phyloP scores from a whole-genome alignment of 2,113 vertebrate species.

The Spermophilus dauricus region DNA sequence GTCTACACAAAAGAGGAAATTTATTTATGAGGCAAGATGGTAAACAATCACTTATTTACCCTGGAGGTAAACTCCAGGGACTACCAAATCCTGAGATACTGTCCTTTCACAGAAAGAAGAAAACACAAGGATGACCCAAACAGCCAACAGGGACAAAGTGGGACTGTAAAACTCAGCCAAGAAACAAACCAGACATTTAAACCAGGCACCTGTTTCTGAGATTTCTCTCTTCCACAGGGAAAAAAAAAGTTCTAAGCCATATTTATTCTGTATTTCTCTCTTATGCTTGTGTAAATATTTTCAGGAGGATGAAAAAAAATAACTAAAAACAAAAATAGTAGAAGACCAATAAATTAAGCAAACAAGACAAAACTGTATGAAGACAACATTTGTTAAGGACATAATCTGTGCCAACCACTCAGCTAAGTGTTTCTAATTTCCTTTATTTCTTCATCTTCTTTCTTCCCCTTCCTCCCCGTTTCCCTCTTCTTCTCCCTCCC shows the following conservation, averaged over 20 bases:
- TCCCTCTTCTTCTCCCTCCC: no score
- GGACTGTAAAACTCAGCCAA: neutral
- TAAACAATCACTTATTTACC: neutral
- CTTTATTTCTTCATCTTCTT: neutral
- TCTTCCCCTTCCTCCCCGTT: no score
- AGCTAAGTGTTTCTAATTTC: neutral
- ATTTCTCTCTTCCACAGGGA: neutral
- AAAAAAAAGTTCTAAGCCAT: neutral
- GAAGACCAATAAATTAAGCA: neutral
- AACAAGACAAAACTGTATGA: neutral
- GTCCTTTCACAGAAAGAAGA: neutral
- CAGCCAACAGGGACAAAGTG: accelerated
- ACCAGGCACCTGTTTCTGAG: neutral
- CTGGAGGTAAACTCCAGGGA: neutral
- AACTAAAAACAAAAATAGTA: no score
- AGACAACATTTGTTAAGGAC: neutral
- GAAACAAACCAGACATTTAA: neutral
- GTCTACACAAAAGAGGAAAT: neutral
- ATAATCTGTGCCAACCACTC: neutral
- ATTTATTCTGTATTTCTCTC: neutral
- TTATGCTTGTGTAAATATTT: neutral
- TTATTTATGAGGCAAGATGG: neutral
- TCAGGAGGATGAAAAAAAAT: no score
- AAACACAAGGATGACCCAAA: neutral
- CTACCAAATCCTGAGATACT: neutral